These are phyloP conservation scores for Drosophila affinis DNA, from an alignment of 2,888 invertebrate species.

Conservation along the genomic window DNA sequence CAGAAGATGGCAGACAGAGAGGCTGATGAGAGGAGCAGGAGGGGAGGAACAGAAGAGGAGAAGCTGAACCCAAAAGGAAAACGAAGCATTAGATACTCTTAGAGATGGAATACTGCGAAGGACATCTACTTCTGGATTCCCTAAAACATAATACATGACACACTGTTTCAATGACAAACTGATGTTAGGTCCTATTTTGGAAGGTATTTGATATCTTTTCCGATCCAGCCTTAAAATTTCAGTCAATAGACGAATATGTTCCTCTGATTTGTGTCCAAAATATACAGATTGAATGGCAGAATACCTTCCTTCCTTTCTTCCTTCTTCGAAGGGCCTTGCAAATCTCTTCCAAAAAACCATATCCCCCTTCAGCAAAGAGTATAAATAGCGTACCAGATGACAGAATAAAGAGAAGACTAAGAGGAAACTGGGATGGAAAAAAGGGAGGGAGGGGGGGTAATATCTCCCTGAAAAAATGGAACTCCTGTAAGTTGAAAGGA, in stretches of 20 bases:
- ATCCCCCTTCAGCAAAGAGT: background rate
- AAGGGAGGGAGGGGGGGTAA: background rate
- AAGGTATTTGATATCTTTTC: background rate
- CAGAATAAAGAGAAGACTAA: background rate
- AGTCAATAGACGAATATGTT: no score
- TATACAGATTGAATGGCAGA: background rate
- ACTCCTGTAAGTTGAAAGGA: constrained; percentile 10
- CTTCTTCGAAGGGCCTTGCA: background rate
- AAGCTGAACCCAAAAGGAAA: constrained; percentile 1
- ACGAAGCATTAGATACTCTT: background rate
- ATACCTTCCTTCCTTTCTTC: background rate
- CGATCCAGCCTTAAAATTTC: no score
- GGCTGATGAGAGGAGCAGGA: background rate
- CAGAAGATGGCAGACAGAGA: background rate
- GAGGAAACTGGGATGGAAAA: background rate
- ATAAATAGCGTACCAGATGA: background rate
- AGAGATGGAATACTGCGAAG: no score
- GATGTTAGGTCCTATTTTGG: background rate
- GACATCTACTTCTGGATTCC: no score
- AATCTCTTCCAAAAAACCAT: background rate
- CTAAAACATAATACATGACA: background rate
- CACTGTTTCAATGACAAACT: no score
- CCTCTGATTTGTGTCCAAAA: no score
- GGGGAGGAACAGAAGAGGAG: background rate
- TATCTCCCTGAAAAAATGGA: constrained; percentile 34